Evolutionary conservation across 2,888 invertebrate species (phyloP), one percentile per base, ranked within the genome.

Genomic region (Ryuthela nishihirai): DNA sequence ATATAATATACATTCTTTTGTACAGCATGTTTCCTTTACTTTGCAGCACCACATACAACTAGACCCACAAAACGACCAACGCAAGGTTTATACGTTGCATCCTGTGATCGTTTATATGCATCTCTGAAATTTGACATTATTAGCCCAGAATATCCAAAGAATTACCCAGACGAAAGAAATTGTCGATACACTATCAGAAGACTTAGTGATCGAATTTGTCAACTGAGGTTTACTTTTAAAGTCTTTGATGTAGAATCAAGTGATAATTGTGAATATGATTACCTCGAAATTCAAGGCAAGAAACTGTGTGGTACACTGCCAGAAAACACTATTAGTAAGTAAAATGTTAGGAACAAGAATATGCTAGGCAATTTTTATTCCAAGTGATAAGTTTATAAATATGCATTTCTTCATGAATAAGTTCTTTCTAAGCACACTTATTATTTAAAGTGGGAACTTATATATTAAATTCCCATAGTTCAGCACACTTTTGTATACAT

Each of bases 241-340:
- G 53, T 54, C 7, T 69, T 69, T 36, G 68, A 69, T 44, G 35
- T 69, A 1, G 67, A 66, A 45, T 55, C 62, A 5, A 58, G 61
- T 4, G 59, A 48, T 3, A 47, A 56, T 2, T 66, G 65, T 40
- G 59, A 56, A 23, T 60, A 54, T 40, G 69, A 69, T 40, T 69
- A 61, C 36, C 44, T 69, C 1, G 65, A 68, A 21, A 45, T 69
- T 4, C 56, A 65, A 10, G 67, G 63, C 3, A 50, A 64, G 36
- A 67, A 62, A 40, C 23, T 67, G 1, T 69, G 69, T 44, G 69
- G 69, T 6, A 55, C 56, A 1, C 25, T 67, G 38, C 64, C 64
- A 2, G 50, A 42, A 20, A 49, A 46, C 35, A 64, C 66, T n/a
- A 53, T 52, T 15, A 52, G 68, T 66, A 50, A 64, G 66, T 58